These are phyloP conservation scores for Vulpes vulpes DNA, from an alignment of 2,113 vertebrate genomes.

Conservation along the genomic window DNA sequence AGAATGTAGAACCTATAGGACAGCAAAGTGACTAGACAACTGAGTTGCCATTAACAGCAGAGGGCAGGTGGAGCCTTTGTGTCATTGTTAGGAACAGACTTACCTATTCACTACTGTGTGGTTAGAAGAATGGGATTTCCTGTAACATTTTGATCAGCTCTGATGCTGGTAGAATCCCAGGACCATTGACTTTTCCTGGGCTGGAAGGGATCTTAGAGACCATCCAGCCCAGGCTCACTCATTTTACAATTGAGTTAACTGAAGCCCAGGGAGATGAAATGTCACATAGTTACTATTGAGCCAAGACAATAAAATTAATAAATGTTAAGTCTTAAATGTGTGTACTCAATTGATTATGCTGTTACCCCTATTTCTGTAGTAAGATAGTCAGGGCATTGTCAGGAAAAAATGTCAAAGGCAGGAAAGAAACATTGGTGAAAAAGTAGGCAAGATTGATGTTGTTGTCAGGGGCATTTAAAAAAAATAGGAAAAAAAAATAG, in stretches of 20 bases:
- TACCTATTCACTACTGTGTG: not conserved
- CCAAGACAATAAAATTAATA: conserved; percentile 24
- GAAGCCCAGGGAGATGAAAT: conserved; percentile 37
- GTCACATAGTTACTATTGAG: not conserved
- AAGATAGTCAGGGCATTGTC: not conserved
- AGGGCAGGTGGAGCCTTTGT: not conserved
- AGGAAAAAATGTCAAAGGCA: not conserved
- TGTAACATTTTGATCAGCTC: conserved; percentile 28
- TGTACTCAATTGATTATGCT: not conserved
- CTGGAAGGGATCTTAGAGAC: conserved; percentile 23
- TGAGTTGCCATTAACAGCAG: too few relatives aligned
- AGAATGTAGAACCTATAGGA: not conserved
- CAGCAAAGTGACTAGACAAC: not conserved
- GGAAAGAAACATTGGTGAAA: not conserved
- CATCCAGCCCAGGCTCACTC: not conserved
- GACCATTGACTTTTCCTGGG: not conserved
- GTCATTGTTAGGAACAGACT: not conserved
- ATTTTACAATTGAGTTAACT: conserved; percentile 20
- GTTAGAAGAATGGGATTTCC: not conserved
- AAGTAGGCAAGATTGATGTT: not conserved
- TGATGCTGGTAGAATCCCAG: not conserved
- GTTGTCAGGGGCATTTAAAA: too few relatives aligned
- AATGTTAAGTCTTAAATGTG: not conserved
- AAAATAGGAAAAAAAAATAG: not conserved
- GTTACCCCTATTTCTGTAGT: not conserved